Conservation (phyloP, 2,797 vertebrate species). For the Spatula clypeata region DNA sequence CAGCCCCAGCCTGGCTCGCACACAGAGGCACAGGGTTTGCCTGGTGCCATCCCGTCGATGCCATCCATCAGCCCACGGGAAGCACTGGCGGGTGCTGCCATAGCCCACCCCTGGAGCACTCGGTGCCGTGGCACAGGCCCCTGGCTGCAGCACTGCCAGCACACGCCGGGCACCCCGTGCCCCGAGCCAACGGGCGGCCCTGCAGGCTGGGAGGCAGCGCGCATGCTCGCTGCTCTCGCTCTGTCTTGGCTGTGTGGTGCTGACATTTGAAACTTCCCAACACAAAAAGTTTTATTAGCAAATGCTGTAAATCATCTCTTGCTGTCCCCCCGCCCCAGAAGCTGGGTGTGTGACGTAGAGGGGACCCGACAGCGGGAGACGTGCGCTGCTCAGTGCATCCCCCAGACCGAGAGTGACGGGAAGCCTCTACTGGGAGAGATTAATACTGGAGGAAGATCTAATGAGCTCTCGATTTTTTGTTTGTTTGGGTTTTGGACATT, state of each 20-base stretch:
- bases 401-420: constrained; percentile 24
- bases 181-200: not conserved
- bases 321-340: accelerated
- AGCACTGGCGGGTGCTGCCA: accelerated
- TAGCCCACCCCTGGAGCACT: accelerated
- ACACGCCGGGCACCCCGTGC: accelerated
- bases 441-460: constrained; percentile 54
- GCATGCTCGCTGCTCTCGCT: not conserved
- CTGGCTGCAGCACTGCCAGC: accelerated
- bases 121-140: not conserved
- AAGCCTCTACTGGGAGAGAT: constrained; percentile 30
- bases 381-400: not conserved
- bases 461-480: constrained; percentile 44
- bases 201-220: accelerated
- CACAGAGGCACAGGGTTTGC: accelerated
- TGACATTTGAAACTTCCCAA: constrained; percentile 59
- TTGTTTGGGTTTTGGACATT: constrained; percentile 54
- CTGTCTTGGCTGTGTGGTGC: not conserved
- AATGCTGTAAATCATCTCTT: not conserved
- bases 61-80: accelerated
- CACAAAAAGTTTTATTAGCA: constrained; percentile 37
- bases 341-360: not conserved
- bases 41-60: accelerated
- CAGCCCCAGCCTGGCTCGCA: not conserved
- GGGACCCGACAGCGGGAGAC: accelerated